phyloP scores from a whole-genome alignment of 2,888 invertebrate species.

The Alloplasta piceator region DNA sequence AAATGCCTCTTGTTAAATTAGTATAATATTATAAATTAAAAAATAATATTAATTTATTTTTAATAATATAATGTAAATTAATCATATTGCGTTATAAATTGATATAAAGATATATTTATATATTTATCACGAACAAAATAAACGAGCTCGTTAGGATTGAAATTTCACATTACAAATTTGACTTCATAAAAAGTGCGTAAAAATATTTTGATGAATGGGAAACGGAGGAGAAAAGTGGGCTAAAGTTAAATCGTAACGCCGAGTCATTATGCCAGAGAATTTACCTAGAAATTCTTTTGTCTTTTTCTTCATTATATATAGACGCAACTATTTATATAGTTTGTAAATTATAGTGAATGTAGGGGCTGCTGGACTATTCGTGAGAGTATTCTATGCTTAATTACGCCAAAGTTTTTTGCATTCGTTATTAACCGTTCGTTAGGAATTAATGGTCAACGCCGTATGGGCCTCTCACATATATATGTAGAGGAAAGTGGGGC shows the following conservation, averaged over 20 bases:
- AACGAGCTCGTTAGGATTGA: too few relatives aligned
- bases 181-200: too few relatives aligned
- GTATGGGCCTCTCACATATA: slow-evolving; percentile 14
- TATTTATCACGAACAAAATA: too few relatives aligned
- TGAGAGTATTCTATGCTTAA: slow-evolving; percentile 61
- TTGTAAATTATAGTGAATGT: neutral
- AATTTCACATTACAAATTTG: too few relatives aligned
- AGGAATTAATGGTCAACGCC: slow-evolving; percentile 64
- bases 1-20: too few relatives aligned
- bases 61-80: too few relatives aligned
- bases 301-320: too few relatives aligned
- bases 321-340: neutral
- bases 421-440: slow-evolving; percentile 65
- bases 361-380: slow-evolving; percentile 32
- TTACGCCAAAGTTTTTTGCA: slow-evolving; percentile 65
- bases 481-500: neutral
- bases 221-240: slow-evolving; percentile 58
- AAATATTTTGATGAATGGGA: slow-evolving; percentile 52
- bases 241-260: slow-evolving; percentile 72
- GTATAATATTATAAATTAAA: too few relatives aligned
- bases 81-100: too few relatives aligned
- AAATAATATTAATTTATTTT: too few relatives aligned
- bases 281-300: slow-evolving; percentile 9
- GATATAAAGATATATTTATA: too few relatives aligned
- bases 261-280: slow-evolving; percentile 49